A percentile compares a stretch with the other conserved stretches of the same genome.
Evolutionary conservation across 2,113 vertebrate genomes (phyloP).

Genomic region (Gnathonemus longibarbis): DNA sequence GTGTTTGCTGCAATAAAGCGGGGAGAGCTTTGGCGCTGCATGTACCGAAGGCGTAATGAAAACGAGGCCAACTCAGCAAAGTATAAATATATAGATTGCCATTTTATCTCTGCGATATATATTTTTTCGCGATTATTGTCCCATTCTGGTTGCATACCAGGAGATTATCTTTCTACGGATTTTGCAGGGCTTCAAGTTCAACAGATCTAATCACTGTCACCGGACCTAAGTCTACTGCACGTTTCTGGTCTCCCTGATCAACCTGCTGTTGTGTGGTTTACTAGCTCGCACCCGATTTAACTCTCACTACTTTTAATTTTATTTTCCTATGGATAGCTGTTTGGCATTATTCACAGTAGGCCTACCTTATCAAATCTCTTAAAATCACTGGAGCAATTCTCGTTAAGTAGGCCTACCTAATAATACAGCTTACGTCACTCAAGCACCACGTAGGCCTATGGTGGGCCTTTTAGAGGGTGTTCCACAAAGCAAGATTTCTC

Average conservation of each 20-base stretch:
- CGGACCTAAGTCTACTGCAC: neutral
- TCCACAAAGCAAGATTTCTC: no score
- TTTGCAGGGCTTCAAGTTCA: neutral
- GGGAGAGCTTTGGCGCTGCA: neutral
- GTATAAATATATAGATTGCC: neutral
- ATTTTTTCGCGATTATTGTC: neutral
- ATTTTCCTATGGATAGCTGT: neutral
- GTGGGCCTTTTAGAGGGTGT: neutral
- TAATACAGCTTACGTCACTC: neutral
- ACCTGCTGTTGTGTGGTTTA: neutral
- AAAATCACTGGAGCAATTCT: neutral
- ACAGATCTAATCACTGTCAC: neutral
- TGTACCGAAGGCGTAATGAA: neutral
- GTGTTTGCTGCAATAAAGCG: constrained; percentile 2
- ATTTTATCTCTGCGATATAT: neutral
- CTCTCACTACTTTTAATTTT: neutral
- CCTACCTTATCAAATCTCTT: neutral
- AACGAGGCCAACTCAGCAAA: neutral
- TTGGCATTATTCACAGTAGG: neutral
- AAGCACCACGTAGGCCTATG: neutral
- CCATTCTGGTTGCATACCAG: neutral
- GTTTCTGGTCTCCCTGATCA: neutral
- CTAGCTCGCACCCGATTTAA: neutral
- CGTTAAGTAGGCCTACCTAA: neutral
- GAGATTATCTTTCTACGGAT: neutral